phyloP scores from a whole-genome alignment of 2,888 invertebrate genomes.

The Agriotes lineatus region DNA sequence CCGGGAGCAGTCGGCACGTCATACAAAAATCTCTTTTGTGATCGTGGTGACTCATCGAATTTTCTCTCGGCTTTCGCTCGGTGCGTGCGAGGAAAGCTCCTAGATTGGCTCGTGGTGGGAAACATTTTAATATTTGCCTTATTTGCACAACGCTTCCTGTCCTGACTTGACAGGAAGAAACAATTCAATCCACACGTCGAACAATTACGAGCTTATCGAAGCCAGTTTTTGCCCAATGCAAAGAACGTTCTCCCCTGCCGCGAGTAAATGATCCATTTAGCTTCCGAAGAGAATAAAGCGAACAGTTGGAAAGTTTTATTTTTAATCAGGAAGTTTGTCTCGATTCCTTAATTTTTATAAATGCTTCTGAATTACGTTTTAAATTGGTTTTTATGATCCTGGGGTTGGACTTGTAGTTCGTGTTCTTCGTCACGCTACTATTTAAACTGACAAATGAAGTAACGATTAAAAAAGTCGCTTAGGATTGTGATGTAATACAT shows the following conservation, averaged over 20 bases:
- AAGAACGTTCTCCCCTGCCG: background rate
- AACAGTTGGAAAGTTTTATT: background rate
- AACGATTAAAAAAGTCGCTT: too few species aligned
- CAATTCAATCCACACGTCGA: too few species aligned
- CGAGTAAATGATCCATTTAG: background rate
- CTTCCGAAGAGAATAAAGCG: background rate
- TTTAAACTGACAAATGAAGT: too few species aligned
- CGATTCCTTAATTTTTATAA: background rate
- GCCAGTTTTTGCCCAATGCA: background rate
- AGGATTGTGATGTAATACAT: too few species aligned
- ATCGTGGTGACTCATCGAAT: conserved; percentile 11
- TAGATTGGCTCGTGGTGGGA: conserved; percentile 1
- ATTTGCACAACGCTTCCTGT: background rate
- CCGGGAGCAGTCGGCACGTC: background rate
- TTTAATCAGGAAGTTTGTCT: background rate
- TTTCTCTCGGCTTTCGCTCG: conserved; percentile 16
- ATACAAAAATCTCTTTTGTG: conserved; percentile 3
- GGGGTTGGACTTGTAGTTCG: background rate
- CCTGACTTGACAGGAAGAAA: background rate
- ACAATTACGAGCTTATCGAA: too few species aligned
- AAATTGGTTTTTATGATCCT: background rate
- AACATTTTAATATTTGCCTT: conserved; percentile 10
- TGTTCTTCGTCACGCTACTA: too few species aligned
- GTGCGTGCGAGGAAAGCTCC: conserved; percentile 5
- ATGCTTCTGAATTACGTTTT: background rate